A percentile compares a stretch with the other conserved stretches of the same genome.
These are phyloP conservation scores for Chrysina gloriosa DNA, from an alignment of 2,888 invertebrate species.

Conservation along the genomic window DNA sequence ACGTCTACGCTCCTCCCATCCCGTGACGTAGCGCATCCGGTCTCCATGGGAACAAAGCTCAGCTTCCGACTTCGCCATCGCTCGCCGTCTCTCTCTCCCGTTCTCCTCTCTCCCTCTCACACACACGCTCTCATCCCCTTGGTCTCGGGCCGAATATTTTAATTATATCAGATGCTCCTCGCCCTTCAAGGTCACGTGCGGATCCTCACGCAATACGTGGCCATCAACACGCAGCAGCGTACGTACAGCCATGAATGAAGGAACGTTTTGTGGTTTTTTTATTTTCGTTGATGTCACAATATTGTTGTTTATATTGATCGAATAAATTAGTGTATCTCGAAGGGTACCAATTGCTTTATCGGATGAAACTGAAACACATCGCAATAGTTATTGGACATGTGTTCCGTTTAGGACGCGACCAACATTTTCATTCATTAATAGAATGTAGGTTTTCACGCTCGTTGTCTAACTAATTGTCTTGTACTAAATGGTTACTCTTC, in stretches of 20 bases:
- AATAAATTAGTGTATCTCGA: no score
- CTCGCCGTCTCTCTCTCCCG: slow-evolving; percentile 7
- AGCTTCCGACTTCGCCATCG: slow-evolving; percentile 41
- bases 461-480: no score
- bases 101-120: not conserved
- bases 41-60: slow-evolving; percentile 49
- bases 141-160: slow-evolving; percentile 9
- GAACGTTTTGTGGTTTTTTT: not conserved
- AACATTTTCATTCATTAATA: no score
- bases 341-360: no score
- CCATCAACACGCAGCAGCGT: not conserved
- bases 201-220: not conserved
- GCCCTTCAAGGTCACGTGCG: slow-evolving; percentile 23
- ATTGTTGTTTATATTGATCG: no score
- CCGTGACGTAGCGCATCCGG: slow-evolving; percentile 48
- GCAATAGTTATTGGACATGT: no score
- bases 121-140: not conserved
- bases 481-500: no score
- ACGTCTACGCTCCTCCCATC: slow-evolving; percentile 21
- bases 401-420: no score
- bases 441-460: no score
- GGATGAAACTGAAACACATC: no score
- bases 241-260: not conserved
- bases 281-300: no score
- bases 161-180: slow-evolving; percentile 23